Evolutionary conservation across 1,140 invertebrate genomes (phyloP).

Genomic region (Phenacoccus solenopsis): DNA sequence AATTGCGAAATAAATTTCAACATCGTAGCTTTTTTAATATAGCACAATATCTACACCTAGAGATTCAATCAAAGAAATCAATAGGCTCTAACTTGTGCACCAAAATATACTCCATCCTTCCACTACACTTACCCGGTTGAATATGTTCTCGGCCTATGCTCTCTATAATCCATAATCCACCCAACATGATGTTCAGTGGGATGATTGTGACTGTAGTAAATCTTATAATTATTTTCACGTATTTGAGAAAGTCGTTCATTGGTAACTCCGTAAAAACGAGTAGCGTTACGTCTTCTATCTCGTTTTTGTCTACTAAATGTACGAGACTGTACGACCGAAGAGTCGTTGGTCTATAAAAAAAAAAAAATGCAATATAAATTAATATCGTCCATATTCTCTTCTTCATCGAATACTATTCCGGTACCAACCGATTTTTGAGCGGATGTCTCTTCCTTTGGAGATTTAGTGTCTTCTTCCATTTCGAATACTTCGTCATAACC

Average conservation of each 20-base stretch:
- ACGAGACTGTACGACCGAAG: neutral
- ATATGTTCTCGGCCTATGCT: constrained; percentile 61
- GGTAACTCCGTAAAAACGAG: constrained; percentile 71
- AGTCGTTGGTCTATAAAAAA: neutral
- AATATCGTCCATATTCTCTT: neutral
- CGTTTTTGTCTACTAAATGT: constrained; percentile 5
- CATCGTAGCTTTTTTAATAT: neutral
- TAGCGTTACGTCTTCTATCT: constrained; percentile 29
- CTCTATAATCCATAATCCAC: constrained; percentile 86
- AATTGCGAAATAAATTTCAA: neutral
- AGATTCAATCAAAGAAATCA: neutral
- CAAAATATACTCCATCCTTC: neutral
- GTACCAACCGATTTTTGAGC: constrained; percentile 1
- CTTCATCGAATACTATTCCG: neutral
- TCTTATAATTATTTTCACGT: constrained; percentile 12
- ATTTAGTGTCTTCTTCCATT: constrained; percentile 35
- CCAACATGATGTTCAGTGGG: constrained; percentile 91
- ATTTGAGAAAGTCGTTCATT: constrained; percentile 46
- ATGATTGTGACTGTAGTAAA: constrained; percentile 75
- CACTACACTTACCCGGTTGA: constrained; percentile 38
- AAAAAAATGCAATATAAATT: no score
- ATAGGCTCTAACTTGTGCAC: neutral
- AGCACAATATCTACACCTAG: neutral
- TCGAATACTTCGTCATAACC: constrained; percentile 25
- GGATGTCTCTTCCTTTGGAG: neutral